Evolutionary conservation across 2,113 vertebrate species (phyloP).

Genomic region (Otus sunia): DNA sequence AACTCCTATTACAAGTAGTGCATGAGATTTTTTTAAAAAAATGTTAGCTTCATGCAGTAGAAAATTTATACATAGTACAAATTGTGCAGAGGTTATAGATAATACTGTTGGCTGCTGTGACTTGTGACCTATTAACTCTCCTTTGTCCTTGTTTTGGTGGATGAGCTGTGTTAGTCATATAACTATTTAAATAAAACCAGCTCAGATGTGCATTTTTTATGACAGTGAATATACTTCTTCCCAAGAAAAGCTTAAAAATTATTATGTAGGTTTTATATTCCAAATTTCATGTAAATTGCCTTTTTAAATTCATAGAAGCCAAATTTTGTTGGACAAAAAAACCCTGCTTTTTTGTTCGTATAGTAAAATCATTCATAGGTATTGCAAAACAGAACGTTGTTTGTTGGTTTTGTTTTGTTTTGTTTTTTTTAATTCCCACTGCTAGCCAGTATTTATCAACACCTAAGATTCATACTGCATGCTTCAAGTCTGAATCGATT

Average conservation of each 20-base stretch:
- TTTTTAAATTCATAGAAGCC: neutral
- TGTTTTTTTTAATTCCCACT: neutral
- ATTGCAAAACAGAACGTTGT: neutral
- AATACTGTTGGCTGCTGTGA: neutral
- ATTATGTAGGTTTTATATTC: neutral
- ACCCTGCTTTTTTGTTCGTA: neutral
- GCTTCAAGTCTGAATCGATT: constrained; percentile 15
- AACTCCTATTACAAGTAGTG: neutral
- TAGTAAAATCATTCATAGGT: neutral
- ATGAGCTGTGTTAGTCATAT: neutral
- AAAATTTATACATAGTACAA: neutral
- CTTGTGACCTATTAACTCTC: neutral
- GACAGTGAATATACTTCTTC: neutral
- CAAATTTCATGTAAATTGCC: neutral
- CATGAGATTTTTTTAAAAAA: neutral
- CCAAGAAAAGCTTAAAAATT: neutral
- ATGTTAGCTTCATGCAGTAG: neutral
- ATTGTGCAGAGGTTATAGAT: neutral
- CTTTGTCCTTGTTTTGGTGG: neutral
- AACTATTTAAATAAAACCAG: neutral
- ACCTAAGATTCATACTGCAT: neutral
- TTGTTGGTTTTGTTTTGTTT: too few relatives aligned
- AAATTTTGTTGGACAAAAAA: neutral
- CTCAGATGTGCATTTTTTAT: neutral
- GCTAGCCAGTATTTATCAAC: constrained; percentile 1